Evolutionary conservation across 2,888 invertebrate species (phyloP).

Genomic region (Platycnemis pennipes): DNA sequence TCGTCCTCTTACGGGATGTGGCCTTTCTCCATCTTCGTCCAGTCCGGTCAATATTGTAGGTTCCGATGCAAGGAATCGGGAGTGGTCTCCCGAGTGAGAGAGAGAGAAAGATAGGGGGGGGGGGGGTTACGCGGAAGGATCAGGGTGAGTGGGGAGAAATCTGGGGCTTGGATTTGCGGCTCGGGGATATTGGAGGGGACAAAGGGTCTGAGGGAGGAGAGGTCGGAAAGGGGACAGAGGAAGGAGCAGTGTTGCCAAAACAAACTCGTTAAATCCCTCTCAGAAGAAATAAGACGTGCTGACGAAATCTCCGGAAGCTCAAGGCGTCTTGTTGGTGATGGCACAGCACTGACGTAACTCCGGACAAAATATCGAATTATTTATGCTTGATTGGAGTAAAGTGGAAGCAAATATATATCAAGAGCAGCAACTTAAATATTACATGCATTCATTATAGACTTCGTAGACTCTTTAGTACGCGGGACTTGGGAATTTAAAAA

Average conservation of each 20-base stretch:
- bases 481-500: too few species aligned
- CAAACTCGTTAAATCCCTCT: constrained; percentile 1
- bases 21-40: not conserved
- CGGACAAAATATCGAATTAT: not conserved
- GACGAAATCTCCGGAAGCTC: not conserved
- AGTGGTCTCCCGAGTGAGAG: not conserved
- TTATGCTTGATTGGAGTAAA: too few species aligned
- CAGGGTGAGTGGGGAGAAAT: not conserved
- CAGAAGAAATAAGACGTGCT: not conserved
- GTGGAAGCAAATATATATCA: too few species aligned
- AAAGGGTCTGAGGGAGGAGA: not conserved
- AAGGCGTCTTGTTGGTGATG: not conserved
- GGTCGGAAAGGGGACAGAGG: not conserved
- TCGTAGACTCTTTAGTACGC: too few species aligned
- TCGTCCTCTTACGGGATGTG: not conserved
- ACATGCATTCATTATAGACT: too few species aligned
- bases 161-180: not conserved
- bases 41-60: not conserved
- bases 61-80: constrained; percentile 17
- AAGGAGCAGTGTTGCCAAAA: constrained; percentile 25
- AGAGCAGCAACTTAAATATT: too few species aligned
- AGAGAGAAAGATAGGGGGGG: not conserved
- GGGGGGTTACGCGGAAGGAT: not conserved
- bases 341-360: not conserved
- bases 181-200: constrained; percentile 3